Evolutionary conservation across 1,140 invertebrate genomes (phyloP).

Genomic region (Drosophila quadrilineata): DNA sequence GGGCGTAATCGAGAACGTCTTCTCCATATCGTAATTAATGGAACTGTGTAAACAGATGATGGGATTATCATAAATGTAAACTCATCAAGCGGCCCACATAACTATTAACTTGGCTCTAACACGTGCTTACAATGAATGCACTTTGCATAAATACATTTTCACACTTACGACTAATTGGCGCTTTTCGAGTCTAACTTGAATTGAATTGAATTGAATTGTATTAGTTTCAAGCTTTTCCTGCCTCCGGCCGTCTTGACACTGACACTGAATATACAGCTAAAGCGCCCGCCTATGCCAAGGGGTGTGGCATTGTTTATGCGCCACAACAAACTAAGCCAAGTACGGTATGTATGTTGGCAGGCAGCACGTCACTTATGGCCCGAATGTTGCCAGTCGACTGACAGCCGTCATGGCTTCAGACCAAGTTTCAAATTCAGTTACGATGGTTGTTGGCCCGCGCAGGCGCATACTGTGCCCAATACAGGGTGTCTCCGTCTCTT

Average conservation of each 20-base stretch:
- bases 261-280: conserved; percentile 14
- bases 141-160: background rate
- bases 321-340: conserved; percentile 14
- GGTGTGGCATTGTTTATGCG: conserved; percentile 49
- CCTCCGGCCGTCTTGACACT: conserved; percentile 4
- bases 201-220: background rate
- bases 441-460: conserved; percentile 6
- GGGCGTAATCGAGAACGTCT: conserved; percentile 57
- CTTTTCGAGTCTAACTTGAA: background rate
- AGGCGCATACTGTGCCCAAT: conserved; percentile 9
- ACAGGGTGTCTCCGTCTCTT: conserved; percentile 8
- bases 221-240: background rate
- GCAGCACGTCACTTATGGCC: conserved; percentile 30
- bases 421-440: conserved; percentile 1
- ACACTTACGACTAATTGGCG: conserved; percentile 26
- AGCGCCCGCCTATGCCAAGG: conserved; percentile 4
- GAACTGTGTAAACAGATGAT: background rate
- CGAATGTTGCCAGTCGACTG: conserved; percentile 53
- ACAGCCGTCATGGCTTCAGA: conserved; percentile 19
- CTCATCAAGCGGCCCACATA: background rate
- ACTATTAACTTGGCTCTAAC: background rate
- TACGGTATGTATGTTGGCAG: background rate
- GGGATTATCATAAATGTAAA: background rate
- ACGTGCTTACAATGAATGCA: too few relatives aligned
- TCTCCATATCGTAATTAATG: conserved; percentile 46